Base-by-base conservation (phyloP, 2,888 invertebrate species). In the Tineola bisselliella region DNA sequence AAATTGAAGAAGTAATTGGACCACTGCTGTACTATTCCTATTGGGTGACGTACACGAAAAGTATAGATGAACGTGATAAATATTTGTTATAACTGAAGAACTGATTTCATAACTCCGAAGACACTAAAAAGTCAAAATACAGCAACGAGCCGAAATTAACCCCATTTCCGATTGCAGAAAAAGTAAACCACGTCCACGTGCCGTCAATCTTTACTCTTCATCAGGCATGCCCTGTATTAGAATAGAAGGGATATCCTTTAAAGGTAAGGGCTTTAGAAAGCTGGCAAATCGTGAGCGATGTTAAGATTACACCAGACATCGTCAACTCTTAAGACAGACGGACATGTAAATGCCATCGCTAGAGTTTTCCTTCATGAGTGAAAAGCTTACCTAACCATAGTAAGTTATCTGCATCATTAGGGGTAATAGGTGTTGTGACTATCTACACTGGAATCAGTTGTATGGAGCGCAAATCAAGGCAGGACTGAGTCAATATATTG, bases 261-360 rank as follows among this genome's bases (percentile, higher is more conserved):
- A 73, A 71, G 74, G 70, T 67, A 66, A 65, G 65, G 63, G 44
- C 56, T 67, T 64, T 77, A 81, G 79, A 81, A 82, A 82, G 79
- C 70, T 69, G 73, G 76, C 71, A 75, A 79, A 74, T 80, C 80
- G 79, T 79, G 79, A 76, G 74, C 73, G 74, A 75, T 74, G 74
- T 70, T 70, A 33, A 68, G 76, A 80, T 79, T 71, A 69, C 66
- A n/a, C 58, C 30, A 58, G 58, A 58, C 58, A 33, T 58, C 58
- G 58, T 56, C 56, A 56, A 56, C 56, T 56, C 25, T 25, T 19
- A n/a, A 11, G 56, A 56, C 56, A 25, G 48, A 48, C 48, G 17
- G 48, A 48, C 48, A 48, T 48, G 48, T 48, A 48, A 48, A 48
- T 48, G 15, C 15, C 48, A 48, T 17, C 48, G 48, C 17, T 43